phyloP scores from a whole-genome alignment of 2,797 vertebrate species.

The Gephyroberyx darwinii region DNA sequence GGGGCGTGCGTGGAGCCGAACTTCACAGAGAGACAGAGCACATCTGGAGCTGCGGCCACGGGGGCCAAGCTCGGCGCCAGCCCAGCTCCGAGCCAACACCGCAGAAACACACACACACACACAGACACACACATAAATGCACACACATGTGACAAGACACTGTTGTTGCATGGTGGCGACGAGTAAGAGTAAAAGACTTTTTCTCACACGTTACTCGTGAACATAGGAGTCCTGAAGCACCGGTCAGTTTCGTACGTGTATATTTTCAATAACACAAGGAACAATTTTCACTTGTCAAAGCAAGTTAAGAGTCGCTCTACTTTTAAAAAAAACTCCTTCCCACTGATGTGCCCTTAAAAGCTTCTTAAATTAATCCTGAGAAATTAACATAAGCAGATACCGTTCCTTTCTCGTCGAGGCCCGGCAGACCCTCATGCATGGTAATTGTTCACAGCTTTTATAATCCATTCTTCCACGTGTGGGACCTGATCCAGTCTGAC shows the following conservation, averaged over 20 bases:
- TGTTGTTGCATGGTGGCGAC: slow-evolving; percentile 31
- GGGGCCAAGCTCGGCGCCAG: slow-evolving; percentile 75
- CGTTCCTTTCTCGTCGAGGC: slow-evolving; percentile 61
- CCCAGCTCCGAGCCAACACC: slow-evolving; percentile 62
- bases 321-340: slow-evolving; percentile 46
- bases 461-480: slow-evolving; percentile 69
- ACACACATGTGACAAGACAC: slow-evolving; percentile 41
- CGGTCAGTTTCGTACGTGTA: not conserved
- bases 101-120: slow-evolving; percentile 38
- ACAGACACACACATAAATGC: slow-evolving; percentile 41
- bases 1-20: slow-evolving; percentile 49
- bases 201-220: slow-evolving; percentile 32
- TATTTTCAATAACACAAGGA: slow-evolving; percentile 8
- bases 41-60: slow-evolving; percentile 78
- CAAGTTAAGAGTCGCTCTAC: slow-evolving; percentile 42
- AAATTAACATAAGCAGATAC: slow-evolving; percentile 72
- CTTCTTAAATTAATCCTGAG: slow-evolving; percentile 73
- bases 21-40: slow-evolving; percentile 69
- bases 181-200: not conserved
- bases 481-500: slow-evolving; percentile 66
- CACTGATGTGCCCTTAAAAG: slow-evolving; percentile 64
- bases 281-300: slow-evolving; percentile 28
- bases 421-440: slow-evolving; percentile 61
- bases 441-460: slow-evolving; percentile 79
- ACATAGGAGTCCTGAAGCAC: slow-evolving; percentile 8